Conservation (phyloP, 2,888 invertebrate genomes). For the Escarpia spicata region DNA sequence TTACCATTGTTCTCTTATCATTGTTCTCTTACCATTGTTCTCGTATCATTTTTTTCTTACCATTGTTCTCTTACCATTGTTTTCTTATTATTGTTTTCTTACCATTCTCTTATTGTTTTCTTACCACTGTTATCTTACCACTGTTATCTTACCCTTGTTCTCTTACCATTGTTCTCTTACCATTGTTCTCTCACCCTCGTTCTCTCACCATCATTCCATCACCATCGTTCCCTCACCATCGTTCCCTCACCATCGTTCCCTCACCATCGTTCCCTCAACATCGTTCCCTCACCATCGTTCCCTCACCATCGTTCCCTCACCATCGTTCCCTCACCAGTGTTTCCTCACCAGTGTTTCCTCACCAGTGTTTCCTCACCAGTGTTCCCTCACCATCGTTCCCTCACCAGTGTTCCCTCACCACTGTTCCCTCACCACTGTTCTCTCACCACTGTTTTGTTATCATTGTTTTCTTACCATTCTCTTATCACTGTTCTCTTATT, state of each 20-base stretch:
- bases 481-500: background rate
- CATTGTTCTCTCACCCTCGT: no score
- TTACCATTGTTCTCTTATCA: background rate
- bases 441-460: background rate
- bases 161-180: background rate
- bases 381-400: background rate
- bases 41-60: no score
- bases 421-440: background rate
- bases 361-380: background rate
- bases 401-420: background rate
- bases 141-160: background rate
- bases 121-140: background rate
- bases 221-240: no score
- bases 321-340: background rate
- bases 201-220: no score
- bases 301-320: background rate
- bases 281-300: background rate
- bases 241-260: no score
- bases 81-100: background rate
- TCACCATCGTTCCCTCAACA: no score
- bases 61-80: no score
- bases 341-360: background rate
- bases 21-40: background rate
- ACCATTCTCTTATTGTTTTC: background rate
- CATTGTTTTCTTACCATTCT: no score